Evolutionary conservation across 1,140 invertebrate species (phyloP), one percentile per base, ranked within the genome.

Genomic region (Antheraea pernyi): DNA sequence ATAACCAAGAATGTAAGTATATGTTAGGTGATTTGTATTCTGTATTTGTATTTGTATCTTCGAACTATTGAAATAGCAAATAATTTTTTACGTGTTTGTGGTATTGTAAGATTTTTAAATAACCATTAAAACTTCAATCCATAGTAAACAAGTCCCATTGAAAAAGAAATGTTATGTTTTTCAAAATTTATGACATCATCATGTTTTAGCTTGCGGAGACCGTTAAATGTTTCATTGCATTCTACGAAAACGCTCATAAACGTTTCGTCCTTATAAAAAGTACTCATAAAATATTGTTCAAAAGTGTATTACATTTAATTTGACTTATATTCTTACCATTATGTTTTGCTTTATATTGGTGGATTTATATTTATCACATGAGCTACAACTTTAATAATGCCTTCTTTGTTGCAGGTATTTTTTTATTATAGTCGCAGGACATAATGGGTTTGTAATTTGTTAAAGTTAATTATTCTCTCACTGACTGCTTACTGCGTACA

Each of bases 161-260:
- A 42, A 42, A 7, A 42, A 11, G 39, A 0, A 42, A 16, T 16
- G 0, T 53, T 53, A 53, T 53, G 46, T 53, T 11, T n/a, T 53
- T 53, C 46, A 10, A 16, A 53, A 53, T 53, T 53, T 53, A 53
- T 53, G 46, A 53, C 46, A 16, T 53, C 46, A 53, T 53, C 46
- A 53, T 16, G 9, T 53, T 53, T 53, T n/a, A 16, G 16, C 2
- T 53, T 53, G 16, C 5, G 6, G 46, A 53, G 11, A 19, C 78
- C 79, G 75, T 82, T 78, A 84, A 83, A 81, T 74, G 64, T 82
- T 75, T 82, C 73, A 78, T 77, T 70, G 74, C 67, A 59, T 74
- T 77, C 59, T 65, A 64, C 62, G 69, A 67, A 59, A 66, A 62
- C 22, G 64, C 39, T 75, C 72, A 67, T 83, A 80, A 81, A 83